A percentile compares a stretch with the other conserved stretches of the same genome.
phyloP scores from a whole-genome alignment of 2,888 invertebrate species.

The Embidobia sp. region DNA sequence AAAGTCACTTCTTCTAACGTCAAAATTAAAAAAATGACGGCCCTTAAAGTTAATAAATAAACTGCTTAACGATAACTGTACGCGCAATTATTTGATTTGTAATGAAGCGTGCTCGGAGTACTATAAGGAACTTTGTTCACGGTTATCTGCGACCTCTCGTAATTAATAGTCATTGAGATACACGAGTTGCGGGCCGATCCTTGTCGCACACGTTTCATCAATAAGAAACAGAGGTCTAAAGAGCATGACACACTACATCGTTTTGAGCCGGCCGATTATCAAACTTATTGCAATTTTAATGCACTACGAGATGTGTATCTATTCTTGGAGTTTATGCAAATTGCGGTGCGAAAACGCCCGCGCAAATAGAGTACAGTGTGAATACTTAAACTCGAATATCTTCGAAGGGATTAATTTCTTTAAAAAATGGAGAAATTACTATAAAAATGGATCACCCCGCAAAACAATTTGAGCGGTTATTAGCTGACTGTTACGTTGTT shows the following conservation, averaged over 20 bases:
- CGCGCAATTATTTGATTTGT: conserved; percentile 49
- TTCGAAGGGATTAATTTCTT: conserved; percentile 40
- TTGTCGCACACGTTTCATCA: conserved; percentile 54
- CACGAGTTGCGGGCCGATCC: conserved; percentile 35
- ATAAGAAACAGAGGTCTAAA: conserved; percentile 61
- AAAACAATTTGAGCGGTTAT: too few species aligned
- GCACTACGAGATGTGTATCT: conserved; percentile 34
- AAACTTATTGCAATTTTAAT: conserved; percentile 50
- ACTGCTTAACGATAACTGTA: conserved; percentile 54
- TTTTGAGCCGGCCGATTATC: conserved; percentile 36
- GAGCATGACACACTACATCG: conserved; percentile 51
- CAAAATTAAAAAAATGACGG: conserved; percentile 39
- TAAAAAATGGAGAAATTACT: conserved; percentile 6
- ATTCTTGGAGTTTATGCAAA: conserved; percentile 51
- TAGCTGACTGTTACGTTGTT: too few species aligned
- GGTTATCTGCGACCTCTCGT: conserved; percentile 64
- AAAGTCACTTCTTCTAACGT: too few species aligned
- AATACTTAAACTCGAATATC: conserved; percentile 38
- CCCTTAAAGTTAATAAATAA: conserved; percentile 61
- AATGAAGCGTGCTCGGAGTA: conserved; percentile 57
- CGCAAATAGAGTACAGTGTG: conserved; percentile 28
- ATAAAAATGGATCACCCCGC: too few species aligned
- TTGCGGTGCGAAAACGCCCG: conserved; percentile 13
- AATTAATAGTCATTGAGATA: conserved; percentile 66
- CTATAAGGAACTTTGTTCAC: conserved; percentile 67